phyloP scores from a whole-genome alignment of 2,888 invertebrate species.

The Maniola hyperantus region DNA sequence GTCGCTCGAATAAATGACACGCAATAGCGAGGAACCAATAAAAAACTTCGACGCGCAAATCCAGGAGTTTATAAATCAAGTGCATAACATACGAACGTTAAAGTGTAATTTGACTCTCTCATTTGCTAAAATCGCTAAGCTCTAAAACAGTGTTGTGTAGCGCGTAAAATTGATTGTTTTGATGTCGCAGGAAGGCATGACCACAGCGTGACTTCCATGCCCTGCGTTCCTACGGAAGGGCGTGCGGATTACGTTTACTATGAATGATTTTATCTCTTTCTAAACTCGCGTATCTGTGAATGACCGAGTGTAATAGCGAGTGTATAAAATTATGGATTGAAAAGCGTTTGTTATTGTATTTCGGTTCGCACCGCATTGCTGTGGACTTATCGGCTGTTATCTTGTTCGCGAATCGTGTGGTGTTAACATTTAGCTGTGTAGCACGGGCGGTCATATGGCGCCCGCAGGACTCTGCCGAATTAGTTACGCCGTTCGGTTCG shows the following conservation, averaged over 20 bases:
- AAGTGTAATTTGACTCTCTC: slow-evolving; percentile 56
- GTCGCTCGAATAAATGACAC: slow-evolving; percentile 80
- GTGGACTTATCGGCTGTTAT: slow-evolving; percentile 60
- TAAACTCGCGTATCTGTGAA: slow-evolving; percentile 80
- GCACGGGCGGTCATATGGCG: slow-evolving; percentile 62
- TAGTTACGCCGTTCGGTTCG: slow-evolving; percentile 66
- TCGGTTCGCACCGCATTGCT: slow-evolving; percentile 65
- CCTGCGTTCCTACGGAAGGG: slow-evolving; percentile 80
- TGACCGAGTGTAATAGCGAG: slow-evolving; percentile 80
- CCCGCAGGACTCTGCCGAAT: slow-evolving; percentile 58
- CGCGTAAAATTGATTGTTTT: slow-evolving; percentile 70
- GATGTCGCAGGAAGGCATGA: slow-evolving; percentile 68
- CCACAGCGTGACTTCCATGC: slow-evolving; percentile 82
- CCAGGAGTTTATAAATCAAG: slow-evolving; percentile 69
- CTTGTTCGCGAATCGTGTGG: slow-evolving; percentile 57
- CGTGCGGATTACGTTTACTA: slow-evolving; percentile 82
- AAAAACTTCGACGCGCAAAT: slow-evolving; percentile 80
- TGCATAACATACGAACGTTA: slow-evolving; percentile 64
- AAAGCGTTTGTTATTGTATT: slow-evolving; percentile 80
- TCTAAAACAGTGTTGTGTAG: slow-evolving; percentile 53
- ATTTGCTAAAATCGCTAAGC: slow-evolving; percentile 49
- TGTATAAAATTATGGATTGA: slow-evolving; percentile 79
- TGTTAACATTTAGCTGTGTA: slow-evolving; percentile 46
- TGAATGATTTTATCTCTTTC: slow-evolving; percentile 83
- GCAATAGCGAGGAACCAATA: slow-evolving; percentile 77